Percentiles rank a stretch among this genome's conserved stretches.
Evolutionary conservation across 1,140 invertebrate species (phyloP).

Genomic region (Laodelphax striatellus): DNA sequence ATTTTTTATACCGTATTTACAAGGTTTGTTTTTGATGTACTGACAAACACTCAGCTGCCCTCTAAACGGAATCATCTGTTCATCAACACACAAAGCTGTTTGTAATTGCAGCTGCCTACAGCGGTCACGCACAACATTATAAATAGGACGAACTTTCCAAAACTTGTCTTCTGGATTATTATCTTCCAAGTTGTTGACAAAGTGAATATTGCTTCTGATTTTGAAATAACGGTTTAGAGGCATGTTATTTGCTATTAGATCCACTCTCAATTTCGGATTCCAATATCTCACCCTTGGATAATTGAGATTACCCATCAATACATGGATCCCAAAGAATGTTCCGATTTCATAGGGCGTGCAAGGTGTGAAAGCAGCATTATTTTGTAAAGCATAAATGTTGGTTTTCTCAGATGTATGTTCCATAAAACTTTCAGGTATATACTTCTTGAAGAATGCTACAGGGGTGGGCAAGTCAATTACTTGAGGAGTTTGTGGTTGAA

Average conservation of each 20-base stretch:
- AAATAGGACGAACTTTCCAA: slow-evolving; percentile 10
- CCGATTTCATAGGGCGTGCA: neutral
- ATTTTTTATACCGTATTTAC: slow-evolving; percentile 13
- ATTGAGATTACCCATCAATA: slow-evolving; percentile 8
- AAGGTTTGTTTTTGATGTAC: slow-evolving; percentile 7
- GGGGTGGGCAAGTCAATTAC: neutral
- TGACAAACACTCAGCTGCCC: neutral
- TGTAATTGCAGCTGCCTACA: slow-evolving; percentile 1
- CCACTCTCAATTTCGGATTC: slow-evolving; percentile 3
- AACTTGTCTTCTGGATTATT: neutral
- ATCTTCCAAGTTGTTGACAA: neutral
- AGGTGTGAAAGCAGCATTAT: neutral
- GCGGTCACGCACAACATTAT: neutral
- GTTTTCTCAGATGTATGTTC: neutral
- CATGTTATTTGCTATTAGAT: slow-evolving; percentile 2
- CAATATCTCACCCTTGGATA: slow-evolving; percentile 1
- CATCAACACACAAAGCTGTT: slow-evolving; percentile 7
- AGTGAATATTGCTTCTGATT: slow-evolving; percentile 3
- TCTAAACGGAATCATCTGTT: slow-evolving; percentile 11
- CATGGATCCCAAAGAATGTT: slow-evolving; percentile 8
- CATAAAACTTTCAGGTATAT: neutral
- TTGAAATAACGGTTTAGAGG: slow-evolving; percentile 5
- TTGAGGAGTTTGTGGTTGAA: neutral
- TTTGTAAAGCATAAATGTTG: neutral
- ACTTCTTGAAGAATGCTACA: neutral